Evolutionary conservation across 2,113 vertebrate genomes (phyloP).

Genomic region (Myiopsitta monachus): DNA sequence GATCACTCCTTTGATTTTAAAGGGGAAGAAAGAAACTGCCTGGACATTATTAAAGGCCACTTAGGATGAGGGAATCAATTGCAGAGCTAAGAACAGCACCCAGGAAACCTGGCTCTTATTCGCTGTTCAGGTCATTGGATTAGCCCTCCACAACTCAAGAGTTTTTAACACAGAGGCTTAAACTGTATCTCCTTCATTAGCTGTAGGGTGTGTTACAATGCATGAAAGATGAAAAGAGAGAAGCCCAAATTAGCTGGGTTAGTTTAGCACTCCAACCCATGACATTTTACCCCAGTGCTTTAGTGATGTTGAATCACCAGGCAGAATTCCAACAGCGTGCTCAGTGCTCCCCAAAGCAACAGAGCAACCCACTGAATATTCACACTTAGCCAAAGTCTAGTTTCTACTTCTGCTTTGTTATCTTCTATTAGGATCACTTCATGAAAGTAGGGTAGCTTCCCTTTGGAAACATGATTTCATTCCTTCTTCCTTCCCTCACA

Average conservation of each 20-base stretch:
- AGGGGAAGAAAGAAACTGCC: background rate
- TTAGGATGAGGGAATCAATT: background rate
- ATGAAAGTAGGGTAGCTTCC: background rate
- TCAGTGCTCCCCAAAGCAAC: background rate
- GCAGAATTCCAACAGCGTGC: background rate
- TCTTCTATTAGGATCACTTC: background rate
- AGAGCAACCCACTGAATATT: background rate
- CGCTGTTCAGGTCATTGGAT: background rate
- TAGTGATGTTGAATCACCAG: background rate
- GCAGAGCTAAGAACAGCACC: background rate
- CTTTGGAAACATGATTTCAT: background rate
- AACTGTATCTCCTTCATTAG: background rate
- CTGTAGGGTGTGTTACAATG: background rate
- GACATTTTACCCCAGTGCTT: background rate
- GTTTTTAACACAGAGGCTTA: background rate
- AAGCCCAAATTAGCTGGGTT: background rate
- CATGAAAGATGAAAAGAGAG: background rate
- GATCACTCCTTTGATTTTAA: background rate
- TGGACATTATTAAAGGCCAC: accelerated
- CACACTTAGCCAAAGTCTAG: background rate
- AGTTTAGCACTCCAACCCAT: background rate
- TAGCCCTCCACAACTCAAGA: background rate
- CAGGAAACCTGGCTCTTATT: background rate
- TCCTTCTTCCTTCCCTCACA: background rate
- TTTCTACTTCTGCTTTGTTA: background rate